Base-by-base conservation (phyloP, 2,888 invertebrate species). In the Ichneumon xanthorius region DNA sequence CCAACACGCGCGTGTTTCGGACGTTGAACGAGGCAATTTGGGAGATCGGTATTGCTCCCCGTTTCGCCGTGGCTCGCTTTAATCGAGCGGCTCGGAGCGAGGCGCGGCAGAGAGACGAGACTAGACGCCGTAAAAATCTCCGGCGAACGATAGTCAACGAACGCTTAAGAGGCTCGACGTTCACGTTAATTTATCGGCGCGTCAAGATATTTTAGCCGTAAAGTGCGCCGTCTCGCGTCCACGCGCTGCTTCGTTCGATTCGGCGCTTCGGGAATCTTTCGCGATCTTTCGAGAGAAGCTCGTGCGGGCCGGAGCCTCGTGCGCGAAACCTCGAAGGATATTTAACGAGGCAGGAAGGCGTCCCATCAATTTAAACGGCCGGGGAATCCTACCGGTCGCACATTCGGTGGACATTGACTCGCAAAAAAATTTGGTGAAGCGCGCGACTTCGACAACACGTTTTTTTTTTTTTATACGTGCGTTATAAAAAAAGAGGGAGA, bases 101-200 rank as follows among this genome's bases (percentile, higher is more conserved):
- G 78, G 61, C 48, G 0, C 40, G 40, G 11, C 11, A 2, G 68
- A 80, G 67, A 53, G 72, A 77, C 67, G 77, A 63, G 67, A 82
- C 67, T 68, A 50, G 58, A 75, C 63, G 55, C 65, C 72, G 76
- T 80, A 79, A 78, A 79, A 79, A 73, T 63, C 55, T 48, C 70
- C 70, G 72, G 76, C 50, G 71, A 72, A 82, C 53, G 63, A 77
- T 48, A 45, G 26, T 67, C 50, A 48, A 11, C 22, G 50, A 61
- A 77, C 40, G 70, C 63, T 84, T 61, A 76, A 48, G 85, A 81
- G 80, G 58, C 19, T 73, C 33, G 40, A 55, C 68, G 80, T 87
- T 86, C 75, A 75, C 76, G 82, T 75, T 55, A 90, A 89, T 89
- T 90, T 89, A 90, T 88, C 85, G 84, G 78, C 53, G 71, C 80